Conservation (phyloP, 2,888 invertebrate species). For the Drosophila borborema region DNA sequence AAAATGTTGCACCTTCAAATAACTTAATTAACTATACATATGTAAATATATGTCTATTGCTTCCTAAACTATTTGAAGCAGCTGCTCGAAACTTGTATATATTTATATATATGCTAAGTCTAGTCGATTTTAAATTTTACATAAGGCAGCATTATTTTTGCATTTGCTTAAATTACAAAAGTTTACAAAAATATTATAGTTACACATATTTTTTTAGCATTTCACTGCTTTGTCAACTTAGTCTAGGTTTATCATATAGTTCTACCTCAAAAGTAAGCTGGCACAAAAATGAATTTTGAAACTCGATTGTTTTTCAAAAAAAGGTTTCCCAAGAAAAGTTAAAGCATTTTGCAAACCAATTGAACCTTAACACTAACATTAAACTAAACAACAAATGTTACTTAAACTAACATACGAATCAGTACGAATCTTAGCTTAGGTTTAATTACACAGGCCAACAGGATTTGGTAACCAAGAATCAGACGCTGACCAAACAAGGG, state of each 20-base stretch:
- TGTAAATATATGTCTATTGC: conserved; percentile 14
- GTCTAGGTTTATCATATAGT: conserved; percentile 5
- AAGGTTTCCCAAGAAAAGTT: conserved; percentile 70
- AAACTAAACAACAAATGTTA: conserved; percentile 33
- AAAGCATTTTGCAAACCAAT: conserved; percentile 78
- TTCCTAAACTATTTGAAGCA: conserved; percentile 23
- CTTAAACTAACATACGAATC: conserved; percentile 66
- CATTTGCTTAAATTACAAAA: conserved; percentile 46
- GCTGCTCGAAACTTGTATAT: conserved; percentile 13
- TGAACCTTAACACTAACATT: conserved; percentile 28
- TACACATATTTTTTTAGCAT: conserved; percentile 7
- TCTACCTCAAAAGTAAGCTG: conserved; percentile 59
- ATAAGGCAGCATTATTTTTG: conserved; percentile 75
- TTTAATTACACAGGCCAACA: conserved; percentile 10
- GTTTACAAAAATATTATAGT: background rate
- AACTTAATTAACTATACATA: conserved; percentile 16
- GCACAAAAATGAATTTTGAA: conserved; percentile 56
- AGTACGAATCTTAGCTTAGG: conserved; percentile 58
- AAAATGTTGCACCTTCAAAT: conserved; percentile 20
- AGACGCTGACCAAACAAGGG: background rate
- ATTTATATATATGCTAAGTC: conserved; percentile 11
- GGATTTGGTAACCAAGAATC: background rate
- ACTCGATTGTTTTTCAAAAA: conserved; percentile 40
- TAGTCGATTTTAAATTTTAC: conserved; percentile 70
- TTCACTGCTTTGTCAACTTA: conserved; percentile 23